Conservation (phyloP, 2,888 invertebrate genomes). For the Diadromus collaris region DNA sequence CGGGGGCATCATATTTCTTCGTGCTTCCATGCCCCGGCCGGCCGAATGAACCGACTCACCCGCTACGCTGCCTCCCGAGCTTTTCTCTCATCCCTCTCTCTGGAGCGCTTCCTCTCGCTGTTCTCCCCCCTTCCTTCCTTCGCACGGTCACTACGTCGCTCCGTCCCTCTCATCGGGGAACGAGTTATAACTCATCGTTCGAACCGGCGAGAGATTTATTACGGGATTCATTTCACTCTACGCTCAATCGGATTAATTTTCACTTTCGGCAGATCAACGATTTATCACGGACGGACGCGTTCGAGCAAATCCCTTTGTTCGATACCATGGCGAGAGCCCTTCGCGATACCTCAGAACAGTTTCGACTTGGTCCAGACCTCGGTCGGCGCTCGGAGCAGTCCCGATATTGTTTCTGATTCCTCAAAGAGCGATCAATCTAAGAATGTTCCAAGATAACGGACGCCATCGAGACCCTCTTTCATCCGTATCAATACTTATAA, state of each 20-base stretch:
- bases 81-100: conserved; percentile 33
- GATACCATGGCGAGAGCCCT: neutral
- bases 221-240: conserved; percentile 69
- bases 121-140: neutral
- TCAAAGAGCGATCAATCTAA: conserved; percentile 25
- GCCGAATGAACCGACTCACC: conserved; percentile 38
- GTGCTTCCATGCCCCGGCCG: conserved; percentile 54
- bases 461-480: neutral
- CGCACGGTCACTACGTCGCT: conserved; percentile 30
- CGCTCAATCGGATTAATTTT: conserved; percentile 72
- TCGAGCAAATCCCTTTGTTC: conserved; percentile 51
- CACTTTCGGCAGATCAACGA: conserved; percentile 62
- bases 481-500: neutral
- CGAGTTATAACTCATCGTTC: conserved; percentile 64
- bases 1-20: conserved; percentile 73
- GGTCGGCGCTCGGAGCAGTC: conserved; percentile 10
- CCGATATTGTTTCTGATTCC: conserved; percentile 31
- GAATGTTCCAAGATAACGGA: neutral
- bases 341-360: too few relatives aligned
- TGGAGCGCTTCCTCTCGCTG: neutral
- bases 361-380: neutral
- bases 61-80: conserved; percentile 14
- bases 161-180: conserved; percentile 32
- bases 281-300: conserved; percentile 48
- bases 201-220: conserved; percentile 67